These are phyloP conservation scores for Euwallacea fornicatus DNA, from an alignment of 1,140 invertebrate species.

Conservation along the genomic window DNA sequence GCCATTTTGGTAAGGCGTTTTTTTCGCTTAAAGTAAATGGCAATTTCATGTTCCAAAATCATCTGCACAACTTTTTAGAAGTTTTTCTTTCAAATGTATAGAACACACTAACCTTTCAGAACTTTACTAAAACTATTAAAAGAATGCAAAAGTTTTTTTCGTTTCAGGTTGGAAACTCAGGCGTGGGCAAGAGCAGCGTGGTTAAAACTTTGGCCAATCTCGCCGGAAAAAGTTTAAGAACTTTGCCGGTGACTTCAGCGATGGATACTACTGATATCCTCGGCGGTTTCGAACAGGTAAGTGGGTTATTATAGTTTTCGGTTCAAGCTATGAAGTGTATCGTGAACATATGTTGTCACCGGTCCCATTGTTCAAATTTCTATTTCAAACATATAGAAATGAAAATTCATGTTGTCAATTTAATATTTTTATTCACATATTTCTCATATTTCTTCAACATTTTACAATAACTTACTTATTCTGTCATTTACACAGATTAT, in stretches of 20 bases:
- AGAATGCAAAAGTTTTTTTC: slow-evolving; percentile 24
- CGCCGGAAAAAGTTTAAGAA: slow-evolving; percentile 71
- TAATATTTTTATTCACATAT: neutral
- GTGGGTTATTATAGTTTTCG: slow-evolving; percentile 41
- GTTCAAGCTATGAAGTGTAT: no score
- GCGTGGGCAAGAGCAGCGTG: slow-evolving; percentile 80
- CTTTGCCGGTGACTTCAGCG: slow-evolving; percentile 84
- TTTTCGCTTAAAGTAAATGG: slow-evolving; percentile 1
- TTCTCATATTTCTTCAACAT: neutral
- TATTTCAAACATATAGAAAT: no score
- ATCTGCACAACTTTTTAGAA: neutral
- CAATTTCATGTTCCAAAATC: slow-evolving; percentile 10
- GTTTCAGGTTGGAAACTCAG: slow-evolving; percentile 71
- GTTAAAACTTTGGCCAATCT: slow-evolving; percentile 78
- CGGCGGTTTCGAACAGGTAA: slow-evolving; percentile 94
- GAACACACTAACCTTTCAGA: neutral
- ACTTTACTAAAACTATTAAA: slow-evolving; percentile 12
- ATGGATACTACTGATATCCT: slow-evolving; percentile 96
- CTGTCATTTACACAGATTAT: neutral
- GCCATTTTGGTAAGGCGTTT: slow-evolving; percentile 73
- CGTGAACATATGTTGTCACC: no score
- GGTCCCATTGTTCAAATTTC: no score
- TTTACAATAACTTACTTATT: neutral
- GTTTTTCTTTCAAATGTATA: no score
- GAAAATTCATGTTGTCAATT: no score